A percentile compares a stretch with the other conserved stretches of the same genome.
Evolutionary conservation across 2,888 invertebrate genomes (phyloP).

Genomic region (Nemurella pictetii): DNA sequence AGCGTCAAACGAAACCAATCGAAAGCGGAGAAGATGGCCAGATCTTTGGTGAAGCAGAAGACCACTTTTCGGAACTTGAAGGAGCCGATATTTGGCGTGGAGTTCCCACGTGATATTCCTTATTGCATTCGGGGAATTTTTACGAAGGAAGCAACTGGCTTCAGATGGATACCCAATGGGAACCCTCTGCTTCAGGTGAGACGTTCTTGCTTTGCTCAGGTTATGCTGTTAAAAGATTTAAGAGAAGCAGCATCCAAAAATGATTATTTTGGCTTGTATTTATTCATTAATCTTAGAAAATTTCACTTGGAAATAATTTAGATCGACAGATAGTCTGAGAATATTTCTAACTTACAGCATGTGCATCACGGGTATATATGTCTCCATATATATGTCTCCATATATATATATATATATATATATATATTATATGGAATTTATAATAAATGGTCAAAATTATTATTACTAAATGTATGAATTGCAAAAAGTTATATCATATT

Average conservation of each 20-base stretch:
- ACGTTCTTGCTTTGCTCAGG: too few relatives aligned
- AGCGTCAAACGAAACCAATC: not conserved
- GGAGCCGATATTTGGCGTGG: conserved; percentile 40
- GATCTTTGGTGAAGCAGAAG: conserved; percentile 37
- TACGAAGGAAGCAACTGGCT: conserved; percentile 41
- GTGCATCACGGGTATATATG: too few relatives aligned
- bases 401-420: too few relatives aligned
- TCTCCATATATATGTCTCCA: too few relatives aligned
- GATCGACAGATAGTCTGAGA: too few relatives aligned
- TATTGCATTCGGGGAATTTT: conserved; percentile 43
- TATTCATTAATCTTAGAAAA: too few relatives aligned
- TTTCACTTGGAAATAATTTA: not conserved
- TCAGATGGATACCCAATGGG: conserved; percentile 42
- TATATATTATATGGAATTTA: too few relatives aligned
- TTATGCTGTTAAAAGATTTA: too few relatives aligned
- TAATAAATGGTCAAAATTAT: too few relatives aligned
- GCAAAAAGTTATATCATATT: not conserved
- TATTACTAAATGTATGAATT: not conserved
- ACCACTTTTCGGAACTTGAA: conserved; percentile 42
- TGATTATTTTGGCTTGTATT: too few relatives aligned
- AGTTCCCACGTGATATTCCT: conserved; percentile 36
- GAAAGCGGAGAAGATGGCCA: conserved; percentile 37
- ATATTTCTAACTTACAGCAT: too few relatives aligned
- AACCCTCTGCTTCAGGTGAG: conserved; percentile 44
- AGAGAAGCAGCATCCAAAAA: too few relatives aligned